Conservation (phyloP, 2,888 invertebrate species). For the Geophilus truncorum region DNA sequence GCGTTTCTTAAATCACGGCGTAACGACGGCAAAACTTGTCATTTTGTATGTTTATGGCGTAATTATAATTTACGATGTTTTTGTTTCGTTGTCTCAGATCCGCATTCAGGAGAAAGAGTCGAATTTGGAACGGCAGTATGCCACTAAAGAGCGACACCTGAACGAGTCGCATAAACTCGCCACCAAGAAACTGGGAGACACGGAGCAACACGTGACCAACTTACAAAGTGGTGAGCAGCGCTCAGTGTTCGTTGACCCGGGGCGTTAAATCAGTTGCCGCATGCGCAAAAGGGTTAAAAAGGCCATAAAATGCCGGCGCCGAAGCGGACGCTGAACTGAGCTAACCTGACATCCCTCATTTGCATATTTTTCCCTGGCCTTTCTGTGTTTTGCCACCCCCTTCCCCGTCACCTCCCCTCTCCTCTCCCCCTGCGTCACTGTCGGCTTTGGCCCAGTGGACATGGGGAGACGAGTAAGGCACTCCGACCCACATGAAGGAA, state of each 20-base stretch:
- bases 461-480: background rate
- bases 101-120: constrained; percentile 45
- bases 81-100: constrained; percentile 25
- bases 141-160: constrained; percentile 49
- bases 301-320: constrained; percentile 32
- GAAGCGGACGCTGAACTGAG: constrained; percentile 25
- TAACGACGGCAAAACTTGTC: no score
- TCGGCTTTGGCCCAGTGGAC: constrained; percentile 14
- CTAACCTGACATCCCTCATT: constrained; percentile 21
- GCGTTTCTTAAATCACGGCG: no score
- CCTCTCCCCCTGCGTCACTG: background rate
- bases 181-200: constrained; percentile 49
- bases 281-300: constrained; percentile 31
- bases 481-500: background rate
- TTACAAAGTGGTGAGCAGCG: constrained; percentile 45
- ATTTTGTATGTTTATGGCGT: background rate
- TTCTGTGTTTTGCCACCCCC: background rate
- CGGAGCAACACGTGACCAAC: constrained; percentile 48
- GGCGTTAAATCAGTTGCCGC: constrained; percentile 27
- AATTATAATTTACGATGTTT: background rate
- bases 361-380: constrained; percentile 21
- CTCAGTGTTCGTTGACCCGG: constrained; percentile 16
- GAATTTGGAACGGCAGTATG: constrained; percentile 42
- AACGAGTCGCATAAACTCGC: constrained; percentile 48
- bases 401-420: background rate